Percentiles rank a stretch among this genome's conserved stretches.
These are phyloP conservation scores for Lepilemur septentrionalis DNA, from an alignment of 2,797 vertebrate genomes.

Conservation along the genomic window DNA sequence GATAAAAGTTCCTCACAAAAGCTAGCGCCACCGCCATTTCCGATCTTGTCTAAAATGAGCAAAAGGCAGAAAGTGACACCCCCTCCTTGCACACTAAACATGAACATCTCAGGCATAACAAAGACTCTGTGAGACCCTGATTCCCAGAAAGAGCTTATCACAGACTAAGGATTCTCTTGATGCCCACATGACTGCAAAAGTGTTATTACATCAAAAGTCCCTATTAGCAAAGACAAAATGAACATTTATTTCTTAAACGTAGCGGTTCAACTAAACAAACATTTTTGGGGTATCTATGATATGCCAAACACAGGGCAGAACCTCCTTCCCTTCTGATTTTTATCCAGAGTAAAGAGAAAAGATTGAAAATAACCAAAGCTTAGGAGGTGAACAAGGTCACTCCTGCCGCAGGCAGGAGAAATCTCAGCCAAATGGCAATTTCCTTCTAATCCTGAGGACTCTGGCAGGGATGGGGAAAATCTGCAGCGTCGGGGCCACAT, in stretches of 20 bases:
- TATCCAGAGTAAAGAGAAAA: neutral
- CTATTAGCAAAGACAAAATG: neutral
- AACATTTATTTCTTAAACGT: neutral
- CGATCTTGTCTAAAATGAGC: neutral
- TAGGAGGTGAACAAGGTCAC: neutral
- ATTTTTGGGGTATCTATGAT: neutral
- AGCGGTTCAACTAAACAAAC: neutral
- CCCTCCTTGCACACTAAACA: neutral
- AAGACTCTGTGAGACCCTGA: neutral
- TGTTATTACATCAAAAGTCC: neutral
- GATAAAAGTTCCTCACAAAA: neutral
- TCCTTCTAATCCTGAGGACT: neutral
- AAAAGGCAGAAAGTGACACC: neutral
- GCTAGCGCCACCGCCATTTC: neutral
- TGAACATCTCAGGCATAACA: neutral
- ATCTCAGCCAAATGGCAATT: neutral
- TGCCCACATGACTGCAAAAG: neutral
- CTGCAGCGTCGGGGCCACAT: neutral
- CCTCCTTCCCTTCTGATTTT: neutral
- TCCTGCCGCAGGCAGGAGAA: neutral
- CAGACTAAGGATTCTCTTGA: neutral
- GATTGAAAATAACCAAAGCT: neutral
- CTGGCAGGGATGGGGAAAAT: neutral
- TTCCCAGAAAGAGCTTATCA: accelerated
- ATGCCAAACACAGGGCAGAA: neutral